phyloP scores from a whole-genome alignment of 2,113 vertebrate genomes.

The Oreochromis spilurus region DNA sequence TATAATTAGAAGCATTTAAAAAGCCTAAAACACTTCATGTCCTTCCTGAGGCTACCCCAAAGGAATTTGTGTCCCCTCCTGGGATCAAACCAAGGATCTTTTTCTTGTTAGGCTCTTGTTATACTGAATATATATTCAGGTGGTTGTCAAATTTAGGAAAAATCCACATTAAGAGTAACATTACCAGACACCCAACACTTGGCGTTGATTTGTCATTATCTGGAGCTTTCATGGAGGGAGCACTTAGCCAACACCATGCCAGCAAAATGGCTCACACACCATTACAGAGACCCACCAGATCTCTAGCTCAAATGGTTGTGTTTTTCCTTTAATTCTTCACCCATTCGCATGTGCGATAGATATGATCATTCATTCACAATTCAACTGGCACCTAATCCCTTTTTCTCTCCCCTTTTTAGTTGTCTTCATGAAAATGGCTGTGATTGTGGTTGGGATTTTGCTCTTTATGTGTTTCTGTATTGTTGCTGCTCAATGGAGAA shows the following conservation, averaged over 20 bases:
- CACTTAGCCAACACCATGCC: neutral
- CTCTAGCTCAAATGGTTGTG: neutral
- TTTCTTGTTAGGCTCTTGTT: neutral
- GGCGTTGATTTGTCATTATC: neutral
- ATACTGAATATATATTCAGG: neutral
- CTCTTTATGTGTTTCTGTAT: neutral
- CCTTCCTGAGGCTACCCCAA: neutral
- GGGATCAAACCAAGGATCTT: neutral
- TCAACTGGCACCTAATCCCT: neutral
- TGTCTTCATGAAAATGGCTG: neutral
- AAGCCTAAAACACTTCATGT: neutral
- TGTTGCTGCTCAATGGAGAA: constrained; percentile 5
- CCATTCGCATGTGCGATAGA: neutral
- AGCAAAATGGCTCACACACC: neutral
- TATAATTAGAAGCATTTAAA: neutral
- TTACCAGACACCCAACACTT: neutral
- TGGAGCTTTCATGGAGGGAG: neutral
- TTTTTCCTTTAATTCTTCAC: neutral
- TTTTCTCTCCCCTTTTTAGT: neutral
- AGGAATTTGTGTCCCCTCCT: neutral
- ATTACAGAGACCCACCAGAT: neutral
- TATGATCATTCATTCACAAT: neutral
- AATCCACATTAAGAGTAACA: neutral
- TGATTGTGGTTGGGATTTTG: neutral
- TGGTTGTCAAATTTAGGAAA: neutral